phyloP scores from a whole-genome alignment of 1,140 invertebrate species.

The Drosophila nigrodunni region DNA sequence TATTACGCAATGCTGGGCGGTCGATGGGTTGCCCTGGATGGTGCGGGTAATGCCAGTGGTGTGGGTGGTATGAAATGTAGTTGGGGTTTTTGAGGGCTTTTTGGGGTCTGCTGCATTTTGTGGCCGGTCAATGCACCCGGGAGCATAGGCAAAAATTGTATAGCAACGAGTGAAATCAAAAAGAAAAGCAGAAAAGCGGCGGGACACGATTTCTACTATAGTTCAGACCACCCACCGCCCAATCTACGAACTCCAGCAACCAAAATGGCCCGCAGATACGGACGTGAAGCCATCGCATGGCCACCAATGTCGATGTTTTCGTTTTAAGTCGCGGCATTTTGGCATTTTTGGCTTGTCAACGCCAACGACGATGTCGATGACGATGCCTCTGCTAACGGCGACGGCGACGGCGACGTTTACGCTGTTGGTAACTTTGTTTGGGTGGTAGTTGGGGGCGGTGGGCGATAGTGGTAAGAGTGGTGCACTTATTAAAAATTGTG shows the following conservation, averaged over 20 bases:
- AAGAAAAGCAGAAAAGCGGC: conserved; percentile 30
- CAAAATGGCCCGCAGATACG: not conserved
- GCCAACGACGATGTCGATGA: conserved; percentile 3
- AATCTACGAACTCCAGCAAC: not conserved
- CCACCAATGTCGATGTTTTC: conserved; percentile 50
- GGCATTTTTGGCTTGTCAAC: conserved; percentile 66
- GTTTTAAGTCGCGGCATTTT: conserved; percentile 57
- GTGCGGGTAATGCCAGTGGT: not conserved
- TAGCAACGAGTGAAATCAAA: conserved; percentile 46
- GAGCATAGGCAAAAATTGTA: conserved; percentile 47
- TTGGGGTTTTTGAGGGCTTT: not conserved
- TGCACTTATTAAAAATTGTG: conserved; percentile 60
- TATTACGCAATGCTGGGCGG: conserved; percentile 33
- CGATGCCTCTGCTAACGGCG: not conserved
- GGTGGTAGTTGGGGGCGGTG: conserved; percentile 14
- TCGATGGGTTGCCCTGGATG: not conserved
- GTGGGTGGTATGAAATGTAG: not conserved
- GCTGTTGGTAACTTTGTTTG: not conserved
- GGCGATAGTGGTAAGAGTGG: too few species aligned
- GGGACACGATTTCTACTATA: not conserved
- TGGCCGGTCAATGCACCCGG: conserved; percentile 63
- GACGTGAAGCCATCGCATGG: conserved; percentile 15
- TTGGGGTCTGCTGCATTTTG: conserved; percentile 17
- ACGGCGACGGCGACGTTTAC: not conserved
- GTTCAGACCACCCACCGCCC: not conserved